Percentiles rank a stretch among this genome's conserved stretches.
These are phyloP conservation scores for Alviniconcha marisindica DNA, from an alignment of 1,140 invertebrate species.

Conservation along the genomic window DNA sequence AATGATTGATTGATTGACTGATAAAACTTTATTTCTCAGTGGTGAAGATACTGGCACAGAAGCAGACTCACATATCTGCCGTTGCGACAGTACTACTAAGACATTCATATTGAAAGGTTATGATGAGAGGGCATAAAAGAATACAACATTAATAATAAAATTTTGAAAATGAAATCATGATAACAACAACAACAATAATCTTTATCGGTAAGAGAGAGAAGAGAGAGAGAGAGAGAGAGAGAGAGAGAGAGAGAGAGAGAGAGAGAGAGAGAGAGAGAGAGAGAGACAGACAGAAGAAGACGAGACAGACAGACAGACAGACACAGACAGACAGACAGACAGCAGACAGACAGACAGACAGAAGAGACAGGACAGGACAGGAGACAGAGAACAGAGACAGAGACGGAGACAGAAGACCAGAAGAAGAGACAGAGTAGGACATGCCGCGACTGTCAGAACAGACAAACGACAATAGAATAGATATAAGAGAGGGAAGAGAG, in stretches of 20 bases:
- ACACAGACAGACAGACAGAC: not conserved
- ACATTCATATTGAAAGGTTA: too few species aligned
- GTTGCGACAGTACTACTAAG: too few species aligned
- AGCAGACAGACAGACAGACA: not conserved
- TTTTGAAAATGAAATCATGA: too few species aligned
- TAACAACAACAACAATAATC: too few species aligned
- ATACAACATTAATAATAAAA: too few species aligned
- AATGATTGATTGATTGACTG: too few species aligned
- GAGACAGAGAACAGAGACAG: too few species aligned
- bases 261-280: not conserved
- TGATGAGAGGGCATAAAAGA: too few species aligned
- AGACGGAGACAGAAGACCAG: not conserved
- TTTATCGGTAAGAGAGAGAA: not conserved
- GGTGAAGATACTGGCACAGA: too few species aligned
- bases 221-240: slow-evolving; percentile 1
- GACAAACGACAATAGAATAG: not conserved
- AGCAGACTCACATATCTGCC: too few species aligned
- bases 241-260: not conserved
- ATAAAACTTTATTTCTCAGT: too few species aligned
- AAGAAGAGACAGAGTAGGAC: not conserved
- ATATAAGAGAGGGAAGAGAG: not conserved
- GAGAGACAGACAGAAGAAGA: not conserved
- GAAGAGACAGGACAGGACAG: not conserved
- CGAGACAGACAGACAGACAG: not conserved
- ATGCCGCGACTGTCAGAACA: not conserved